Conservation (phyloP, 2,113 vertebrate genomes). For the Otis tarda region DNA sequence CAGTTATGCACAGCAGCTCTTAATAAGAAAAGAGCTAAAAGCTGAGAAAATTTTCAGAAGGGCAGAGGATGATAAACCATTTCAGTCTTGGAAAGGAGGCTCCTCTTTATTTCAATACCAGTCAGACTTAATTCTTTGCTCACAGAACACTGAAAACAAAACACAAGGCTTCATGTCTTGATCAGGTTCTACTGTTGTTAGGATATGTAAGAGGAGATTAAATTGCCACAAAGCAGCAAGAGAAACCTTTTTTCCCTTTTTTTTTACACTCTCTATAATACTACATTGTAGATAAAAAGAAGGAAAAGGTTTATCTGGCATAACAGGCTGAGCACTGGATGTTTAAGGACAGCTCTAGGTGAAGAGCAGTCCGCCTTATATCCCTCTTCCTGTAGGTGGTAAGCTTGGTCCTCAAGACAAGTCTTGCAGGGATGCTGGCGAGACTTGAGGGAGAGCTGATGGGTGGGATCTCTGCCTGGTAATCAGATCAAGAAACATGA, state of each 20-base stretch:
- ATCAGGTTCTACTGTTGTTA: not conserved
- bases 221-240: not conserved
- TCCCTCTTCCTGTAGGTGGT: not conserved
- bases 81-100: not conserved
- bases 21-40: not conserved
- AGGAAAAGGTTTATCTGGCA: not conserved
- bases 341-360: not conserved
- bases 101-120: not conserved
- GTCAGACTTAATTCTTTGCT: not conserved
- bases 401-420: not conserved
- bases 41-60: not conserved
- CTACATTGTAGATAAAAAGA: not conserved
- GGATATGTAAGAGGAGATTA: not conserved
- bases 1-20: not conserved
- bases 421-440: not conserved
- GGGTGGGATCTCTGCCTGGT: not conserved
- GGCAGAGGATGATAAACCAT: not conserved
- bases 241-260: not conserved
- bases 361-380: not conserved
- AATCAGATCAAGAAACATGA: not conserved
- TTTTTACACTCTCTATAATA: not conserved
- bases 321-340: not conserved
- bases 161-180: constrained; percentile 22
- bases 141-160: constrained; percentile 8
- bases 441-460: not conserved